Percentiles rank a stretch among this genome's conserved stretches.
Evolutionary conservation across 2,797 vertebrate species (phyloP).

Genomic region (Phataginus tricuspis): DNA sequence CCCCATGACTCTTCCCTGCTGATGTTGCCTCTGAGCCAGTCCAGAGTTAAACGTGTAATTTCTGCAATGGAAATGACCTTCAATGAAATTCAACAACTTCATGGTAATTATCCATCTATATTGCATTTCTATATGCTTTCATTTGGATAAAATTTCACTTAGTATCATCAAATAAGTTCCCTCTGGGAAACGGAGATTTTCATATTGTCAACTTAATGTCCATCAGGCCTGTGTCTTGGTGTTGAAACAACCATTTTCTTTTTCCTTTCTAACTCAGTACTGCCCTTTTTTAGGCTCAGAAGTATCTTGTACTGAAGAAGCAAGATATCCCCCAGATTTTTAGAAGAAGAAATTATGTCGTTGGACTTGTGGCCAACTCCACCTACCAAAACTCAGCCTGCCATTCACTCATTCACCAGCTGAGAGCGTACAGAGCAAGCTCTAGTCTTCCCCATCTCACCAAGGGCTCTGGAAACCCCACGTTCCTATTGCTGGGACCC

Average conservation of each 20-base stretch:
- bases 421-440: background rate
- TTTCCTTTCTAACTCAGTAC: background rate
- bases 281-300: background rate
- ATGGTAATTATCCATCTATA: background rate
- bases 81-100: slow-evolving; percentile 32
- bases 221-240: background rate
- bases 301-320: background rate
- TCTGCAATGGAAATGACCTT: background rate
- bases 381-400: background rate
- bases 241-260: background rate
- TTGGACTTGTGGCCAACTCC: background rate
- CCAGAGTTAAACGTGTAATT: background rate
- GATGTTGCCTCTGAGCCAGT: background rate
- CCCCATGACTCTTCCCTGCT: background rate
- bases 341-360: background rate
- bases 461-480: background rate
- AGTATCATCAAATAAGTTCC: slow-evolving; percentile 7
- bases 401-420: background rate
- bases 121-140: slow-evolving; percentile 36
- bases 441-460: background rate
- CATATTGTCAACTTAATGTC: background rate
- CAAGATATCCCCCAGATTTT: background rate
- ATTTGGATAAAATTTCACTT: background rate
- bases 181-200: background rate
- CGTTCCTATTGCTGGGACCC: background rate